Conservation (phyloP, 2,113 vertebrate genomes). For the human region GRCh38 chr18:35586501-35587000, state of each 20-base stretch:
- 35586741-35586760: background rate
- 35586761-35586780: background rate
- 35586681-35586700: background rate
- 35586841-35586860: background rate
- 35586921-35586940: background rate
- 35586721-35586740: background rate
- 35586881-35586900: conserved; percentile 11
- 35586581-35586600: background rate
- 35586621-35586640: background rate
- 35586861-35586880: background rate
- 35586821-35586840: background rate
- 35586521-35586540: background rate
- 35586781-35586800: background rate
- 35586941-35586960: background rate
- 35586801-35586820: background rate
- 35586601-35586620: background rate
- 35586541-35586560: background rate
- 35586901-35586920: background rate
- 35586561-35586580: background rate
- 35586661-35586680: background rate
- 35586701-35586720: conserved; percentile 19
- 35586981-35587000: background rate
- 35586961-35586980: background rate
- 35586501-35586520: background rate
- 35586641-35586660: background rate